Evolutionary conservation across 2,113 vertebrate genomes (phyloP), one percentile per base, ranked within the genome.

Genomic region (Neolamprologus modestus): DNA sequence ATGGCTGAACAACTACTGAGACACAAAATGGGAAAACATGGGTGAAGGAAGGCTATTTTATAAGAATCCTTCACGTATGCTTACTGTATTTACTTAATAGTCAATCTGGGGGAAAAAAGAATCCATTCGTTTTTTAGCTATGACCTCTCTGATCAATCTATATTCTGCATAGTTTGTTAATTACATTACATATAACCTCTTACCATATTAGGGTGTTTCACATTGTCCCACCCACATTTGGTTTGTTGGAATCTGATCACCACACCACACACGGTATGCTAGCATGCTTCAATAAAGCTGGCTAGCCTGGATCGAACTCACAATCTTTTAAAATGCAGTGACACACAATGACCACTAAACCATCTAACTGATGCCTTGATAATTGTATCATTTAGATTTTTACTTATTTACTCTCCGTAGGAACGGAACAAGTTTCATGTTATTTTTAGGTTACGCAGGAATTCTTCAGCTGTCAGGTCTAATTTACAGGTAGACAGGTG

Each of bases 401-500:
- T 24, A 71, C 66, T 71, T 42, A 24, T 71, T 71, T 71, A 71
- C 8, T 71, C 21, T 24, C n/a, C 0, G 37, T 40, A 71, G 40
- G 14, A 47, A 47, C 1, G 1, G 24, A 76, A 47, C 11, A 4
- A 12, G 42, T 31, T 78, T 78, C 5, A 4, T 31, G 26, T 78
- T 50, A 50, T 12, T 78, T 50, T 50, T 50, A 50, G 42, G 71
- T 78, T 50, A 50, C 3, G 6, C 12, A 89, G 85, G 89, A 91
- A 89, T 81, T 82, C 73, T 31, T 78, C 47, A 81, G 21, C 31
- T 21, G 16, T 83, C 84, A 86, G 83, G 54, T 89, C 53, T 91
- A 87, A 94, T 95, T 91, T 89, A 92, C 91, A 92, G 91, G 94
- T 92, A 90, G 89, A 89, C 92, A 90, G 93, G 93, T 95, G 93